Evolutionary conservation across 1,140 invertebrate genomes (phyloP).

Genomic region (Achatina immaculata): DNA sequence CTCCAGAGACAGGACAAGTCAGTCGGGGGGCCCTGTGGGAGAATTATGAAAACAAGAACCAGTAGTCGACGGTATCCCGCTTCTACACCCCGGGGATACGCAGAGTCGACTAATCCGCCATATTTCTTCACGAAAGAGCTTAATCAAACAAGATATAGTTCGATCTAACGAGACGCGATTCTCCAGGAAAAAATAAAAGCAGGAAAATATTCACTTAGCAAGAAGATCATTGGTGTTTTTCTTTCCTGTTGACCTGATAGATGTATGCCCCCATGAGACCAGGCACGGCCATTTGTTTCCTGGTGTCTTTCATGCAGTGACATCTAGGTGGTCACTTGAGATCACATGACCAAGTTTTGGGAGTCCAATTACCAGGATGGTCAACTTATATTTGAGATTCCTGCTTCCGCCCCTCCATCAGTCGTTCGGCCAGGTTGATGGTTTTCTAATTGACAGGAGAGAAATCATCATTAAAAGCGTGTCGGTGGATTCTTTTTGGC

Average conservation of each 20-base stretch:
- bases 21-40: not conserved
- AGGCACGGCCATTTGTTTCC: not conserved
- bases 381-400: too few relatives aligned
- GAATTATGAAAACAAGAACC: not conserved
- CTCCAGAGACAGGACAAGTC: not conserved
- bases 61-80: not conserved
- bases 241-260: not conserved
- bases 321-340: not conserved
- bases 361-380: not conserved
- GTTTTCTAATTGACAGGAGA: too few relatives aligned
- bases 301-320: not conserved
- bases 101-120: not conserved
- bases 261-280: not conserved
- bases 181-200: too few relatives aligned
- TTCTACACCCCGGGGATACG: not conserved
- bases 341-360: not conserved
- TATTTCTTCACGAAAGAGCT: not conserved
- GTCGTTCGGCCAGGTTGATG: too few relatives aligned
- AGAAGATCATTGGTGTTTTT: not conserved
- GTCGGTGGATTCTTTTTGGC: too few relatives aligned
- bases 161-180: not conserved
- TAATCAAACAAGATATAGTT: conserved; percentile 7
- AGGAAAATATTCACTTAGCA: not conserved
- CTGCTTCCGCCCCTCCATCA: too few relatives aligned
- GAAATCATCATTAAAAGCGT: too few relatives aligned